Base-by-base conservation (phyloP, 2,888 invertebrate genomes). In the Branchipolynoe longqiensis region DNA sequence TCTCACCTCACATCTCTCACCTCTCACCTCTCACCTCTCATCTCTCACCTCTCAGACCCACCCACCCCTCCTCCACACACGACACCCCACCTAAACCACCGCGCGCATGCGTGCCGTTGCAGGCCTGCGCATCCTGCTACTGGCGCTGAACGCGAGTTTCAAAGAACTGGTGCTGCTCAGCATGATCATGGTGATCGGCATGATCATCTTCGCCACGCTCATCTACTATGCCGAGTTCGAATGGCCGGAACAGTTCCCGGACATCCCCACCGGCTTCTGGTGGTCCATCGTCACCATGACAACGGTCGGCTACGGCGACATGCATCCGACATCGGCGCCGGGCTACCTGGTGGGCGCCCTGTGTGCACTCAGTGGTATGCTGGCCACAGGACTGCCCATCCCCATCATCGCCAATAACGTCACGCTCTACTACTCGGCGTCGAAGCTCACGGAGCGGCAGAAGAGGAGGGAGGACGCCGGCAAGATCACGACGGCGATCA, bases 261-360 rank as follows among this genome's bases (percentile, higher is more conserved):
- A 85, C 38, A 85, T 85, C 36, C 85, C 85, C 18, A 82, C 82
- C 28, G 85, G 85, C 3, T 85, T 85, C 56, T 85, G 85, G 85
- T 85, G 85, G 85, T 78, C 85, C 18, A 85, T 85, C n/a, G 85
- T 85, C 28, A 85, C 85, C 6, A 85, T 85, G 85, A 85, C 85
- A 31, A 85, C 85, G 14, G 85, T 85, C 8, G 85, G 85, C 2
- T 85, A 85, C 33, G 85, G 85, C 18, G 85, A 85, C 33, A 69
- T 82, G 28, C 85, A 85, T 41, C 85, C 85, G 4, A 62, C 33
- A 31, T 82, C 85, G 12, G 64, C 62, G 12, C 48, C 56, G 6
- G 85, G 85, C 6, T 85, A 85, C 54, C 31, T 82, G 14, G 85
- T 85, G 1, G 85, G 85, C 18, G 85, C 85, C 25, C 31, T 85